Conservation (phyloP, 2,113 vertebrate genomes). For the Ariopsis seemanni region DNA sequence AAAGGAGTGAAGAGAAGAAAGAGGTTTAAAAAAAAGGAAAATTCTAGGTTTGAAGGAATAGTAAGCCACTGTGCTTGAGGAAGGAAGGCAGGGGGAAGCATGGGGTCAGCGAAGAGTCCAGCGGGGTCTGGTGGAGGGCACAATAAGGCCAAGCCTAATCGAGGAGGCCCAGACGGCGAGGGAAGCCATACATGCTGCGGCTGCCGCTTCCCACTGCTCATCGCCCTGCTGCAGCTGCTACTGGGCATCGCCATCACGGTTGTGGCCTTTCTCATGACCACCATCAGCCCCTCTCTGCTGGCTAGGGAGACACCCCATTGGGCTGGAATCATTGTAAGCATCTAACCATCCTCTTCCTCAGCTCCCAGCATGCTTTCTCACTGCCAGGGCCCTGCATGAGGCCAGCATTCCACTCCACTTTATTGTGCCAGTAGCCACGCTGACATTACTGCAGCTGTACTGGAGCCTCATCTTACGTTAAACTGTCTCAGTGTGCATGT, state of each 20-base stretch:
- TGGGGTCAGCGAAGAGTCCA: conserved; percentile 69
- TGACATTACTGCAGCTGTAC: neutral
- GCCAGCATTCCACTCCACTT: conserved; percentile 15
- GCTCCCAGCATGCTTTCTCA: conserved; percentile 48
- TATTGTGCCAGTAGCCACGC: neutral
- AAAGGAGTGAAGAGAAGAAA: conserved; percentile 9
- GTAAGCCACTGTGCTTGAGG: neutral
- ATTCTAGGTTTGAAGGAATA: conserved; percentile 38
- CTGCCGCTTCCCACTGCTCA: conserved; percentile 90
- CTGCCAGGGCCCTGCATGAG: conserved; percentile 49
- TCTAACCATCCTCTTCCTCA: conserved; percentile 47
- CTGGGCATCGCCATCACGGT: conserved; percentile 81
- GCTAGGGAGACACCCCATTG: conserved; percentile 95
- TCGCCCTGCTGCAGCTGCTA: conserved; percentile 89
- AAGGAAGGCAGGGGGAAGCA: conserved; percentile 30
- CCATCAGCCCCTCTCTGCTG: conserved; percentile 86
- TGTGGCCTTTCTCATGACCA: conserved; percentile 90
- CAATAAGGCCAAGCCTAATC: conserved; percentile 58
- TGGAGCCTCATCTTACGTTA: neutral
- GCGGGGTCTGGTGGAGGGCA: conserved; percentile 52
- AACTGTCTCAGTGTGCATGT: conserved; percentile 18
- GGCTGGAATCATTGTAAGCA: conserved; percentile 98
- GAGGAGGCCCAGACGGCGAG: conserved; percentile 65
- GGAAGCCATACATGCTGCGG: conserved; percentile 81
- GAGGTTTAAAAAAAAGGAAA: conserved; percentile 1